Evolutionary conservation across 2,888 invertebrate genomes (phyloP), one percentile per base, ranked within the genome.

Genomic region (Microctonus aethiopoides): DNA sequence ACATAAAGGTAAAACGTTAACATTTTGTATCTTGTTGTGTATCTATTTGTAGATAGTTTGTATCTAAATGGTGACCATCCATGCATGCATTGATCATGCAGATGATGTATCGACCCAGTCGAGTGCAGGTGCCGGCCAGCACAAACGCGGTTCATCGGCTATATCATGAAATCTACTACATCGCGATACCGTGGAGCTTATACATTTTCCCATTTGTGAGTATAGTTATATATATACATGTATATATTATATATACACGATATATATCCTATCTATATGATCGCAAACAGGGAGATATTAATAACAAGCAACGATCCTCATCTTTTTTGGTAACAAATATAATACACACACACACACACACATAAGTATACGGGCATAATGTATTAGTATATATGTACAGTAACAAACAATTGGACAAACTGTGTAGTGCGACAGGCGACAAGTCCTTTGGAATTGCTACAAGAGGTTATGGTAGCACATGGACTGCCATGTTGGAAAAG

Each of bases 101-200:
- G 84, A 72, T 83, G 79, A 78, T 82, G 78, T 82, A 83, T 84
- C 22, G 68, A 46, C 39, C 46, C 61, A 46, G 67, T 78, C 76
- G 78, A 77, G 78, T 77, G 83, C 83, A 84, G 84, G 83, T 84
- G 83, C 82, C 81, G 78, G 9, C 79, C 22, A 66, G 77, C 77
- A 84, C 82, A 83, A 84, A 83, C 82, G 79, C 78, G n/a, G 76
- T 70, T 76, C 68, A 73, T 75, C 71, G 60, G 70, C 77, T 83
- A 78, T 83, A 83, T 80, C 74, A 68, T 72, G 72, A 77, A 78
- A 83, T 83, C 83, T 83, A 81, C 83, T 80, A 79, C 80, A 80
- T 80, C 78, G 76, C 68, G 79, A 80, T 83, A 79, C 69, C 75
- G 70, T 3, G 13, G 39, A 36, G 67, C 24, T n/a, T n/a, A n/a